Evolutionary conservation across 1,140 invertebrate species (phyloP), one percentile per base, ranked within the genome.

Genomic region (Centruroides vittatus): DNA sequence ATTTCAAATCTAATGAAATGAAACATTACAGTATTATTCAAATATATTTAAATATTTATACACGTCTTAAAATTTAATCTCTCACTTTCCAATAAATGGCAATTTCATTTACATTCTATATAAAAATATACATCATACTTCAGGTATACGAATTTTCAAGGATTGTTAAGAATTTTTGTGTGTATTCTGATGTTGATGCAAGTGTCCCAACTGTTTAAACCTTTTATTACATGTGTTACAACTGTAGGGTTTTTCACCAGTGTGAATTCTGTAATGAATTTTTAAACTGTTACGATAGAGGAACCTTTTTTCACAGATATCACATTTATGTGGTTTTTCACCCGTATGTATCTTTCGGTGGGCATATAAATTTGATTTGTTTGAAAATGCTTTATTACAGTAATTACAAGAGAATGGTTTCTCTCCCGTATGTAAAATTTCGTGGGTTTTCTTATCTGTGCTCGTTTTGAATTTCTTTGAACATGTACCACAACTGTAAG

Each of bases 271-370:
- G 6, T 11, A 11, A 35, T 54, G 52, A 10, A 35, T 23, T 11
- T 11, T 54, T 35, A 54, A 54, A 35, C 10, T 59, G 66, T 35
- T 34, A 3, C 71, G 71, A 6, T 72, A 72, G 3, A 71, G 69
- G 63, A 74, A 74, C 0, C 70, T 70, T 58, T 74, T 74, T 11
- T 69, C 65, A 61, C 73, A 74, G 64, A 71, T 59, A 7, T 65
- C 67, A 62, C 73, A 74, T 55, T 71, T 71, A 62, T 72, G 71
- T 12, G 73, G 73, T 55, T 73, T 74, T 50, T 73, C 72, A 35
- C 72, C 72, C 41, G 68, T 73, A 63, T 75, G 74, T 11, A 54
- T 54, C 7, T 35, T 13, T 1, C 23, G 9, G 11, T 54, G 52
- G 5, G 52, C 34, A 11, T 34, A 35, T 34, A 54, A 34, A 35